A percentile compares a stretch with the other conserved stretches of the same genome.
These are phyloP conservation scores for Anoncus sp. DNA, from an alignment of 2,888 invertebrate genomes.

Conservation along the genomic window DNA sequence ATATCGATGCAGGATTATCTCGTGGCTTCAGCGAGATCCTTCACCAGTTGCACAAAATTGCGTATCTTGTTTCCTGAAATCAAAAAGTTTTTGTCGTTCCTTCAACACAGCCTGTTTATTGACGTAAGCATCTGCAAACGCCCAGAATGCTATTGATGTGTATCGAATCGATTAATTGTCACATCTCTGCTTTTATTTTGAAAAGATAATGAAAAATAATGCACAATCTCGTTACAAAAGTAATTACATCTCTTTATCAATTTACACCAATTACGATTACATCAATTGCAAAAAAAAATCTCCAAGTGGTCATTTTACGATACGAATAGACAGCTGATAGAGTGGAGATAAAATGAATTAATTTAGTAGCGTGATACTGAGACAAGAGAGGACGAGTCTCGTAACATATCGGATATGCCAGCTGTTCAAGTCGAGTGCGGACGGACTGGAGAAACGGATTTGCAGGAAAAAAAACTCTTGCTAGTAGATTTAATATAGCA, in stretches of 20 bases:
- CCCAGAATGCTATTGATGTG: not conserved
- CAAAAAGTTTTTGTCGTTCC: not conserved
- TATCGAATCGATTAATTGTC: not conserved
- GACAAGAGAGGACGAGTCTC: not conserved
- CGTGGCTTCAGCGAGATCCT: not conserved
- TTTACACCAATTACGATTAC: too few relatives aligned
- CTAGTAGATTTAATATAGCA: not conserved
- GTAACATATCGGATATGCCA: not conserved
- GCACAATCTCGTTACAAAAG: not conserved
- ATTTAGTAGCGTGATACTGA: not conserved
- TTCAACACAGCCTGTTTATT: not conserved
- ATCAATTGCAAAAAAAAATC: too few relatives aligned
- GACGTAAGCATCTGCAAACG: not conserved
- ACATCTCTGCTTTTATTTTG: not conserved
- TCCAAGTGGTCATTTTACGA: too few relatives aligned
- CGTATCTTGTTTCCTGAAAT: not conserved
- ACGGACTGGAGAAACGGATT: not conserved
- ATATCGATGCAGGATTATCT: constrained; percentile 31
- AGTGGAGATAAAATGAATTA: not conserved
- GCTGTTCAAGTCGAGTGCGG: not conserved
- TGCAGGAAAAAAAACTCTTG: not conserved
- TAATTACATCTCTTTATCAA: not conserved
- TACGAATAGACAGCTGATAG: not conserved
- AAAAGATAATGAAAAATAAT: not conserved
- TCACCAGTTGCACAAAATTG: constrained; percentile 1